Conservation (phyloP, 2,888 invertebrate species). For the Plemyria rubiginata region DNA sequence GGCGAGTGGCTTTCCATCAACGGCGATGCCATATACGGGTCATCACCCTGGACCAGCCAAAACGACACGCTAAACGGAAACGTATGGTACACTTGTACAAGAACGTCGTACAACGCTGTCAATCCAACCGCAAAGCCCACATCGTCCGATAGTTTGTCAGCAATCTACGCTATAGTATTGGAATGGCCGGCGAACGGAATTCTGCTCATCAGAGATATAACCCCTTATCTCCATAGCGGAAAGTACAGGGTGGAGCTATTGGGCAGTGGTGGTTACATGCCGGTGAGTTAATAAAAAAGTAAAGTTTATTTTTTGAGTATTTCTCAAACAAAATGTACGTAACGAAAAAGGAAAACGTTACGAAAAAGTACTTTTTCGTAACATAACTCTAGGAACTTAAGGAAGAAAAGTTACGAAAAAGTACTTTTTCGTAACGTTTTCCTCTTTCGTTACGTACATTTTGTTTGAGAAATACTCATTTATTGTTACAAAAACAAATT, state of each 20-base stretch:
- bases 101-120: slow-evolving; percentile 50
- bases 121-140: slow-evolving; percentile 53
- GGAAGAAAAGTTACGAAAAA: too few species aligned
- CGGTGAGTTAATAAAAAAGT: slow-evolving; percentile 64
- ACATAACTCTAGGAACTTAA: too few species aligned
- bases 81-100: slow-evolving; percentile 89
- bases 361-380: too few species aligned
- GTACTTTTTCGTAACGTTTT: too few species aligned
- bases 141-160: slow-evolving; percentile 48
- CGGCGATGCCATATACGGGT: slow-evolving; percentile 93
- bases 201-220: slow-evolving; percentile 63
- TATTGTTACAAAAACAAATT: too few species aligned
- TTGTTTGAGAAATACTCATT: too few species aligned
- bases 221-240: slow-evolving; percentile 53
- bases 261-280: slow-evolving; percentile 56
- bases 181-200: slow-evolving; percentile 87
- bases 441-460: too few species aligned
- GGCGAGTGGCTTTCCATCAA: slow-evolving; percentile 93
- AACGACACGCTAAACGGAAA: slow-evolving; percentile 89
- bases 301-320: too few species aligned
- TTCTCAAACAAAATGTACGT: too few species aligned
- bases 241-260: slow-evolving; percentile 58
- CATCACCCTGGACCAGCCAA: slow-evolving; percentile 91
- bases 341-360: too few species aligned
- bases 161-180: slow-evolving; percentile 88